Evolutionary conservation across 2,113 vertebrate genomes (phyloP).

Genomic region (Megaleporinus macrocephalus): DNA sequence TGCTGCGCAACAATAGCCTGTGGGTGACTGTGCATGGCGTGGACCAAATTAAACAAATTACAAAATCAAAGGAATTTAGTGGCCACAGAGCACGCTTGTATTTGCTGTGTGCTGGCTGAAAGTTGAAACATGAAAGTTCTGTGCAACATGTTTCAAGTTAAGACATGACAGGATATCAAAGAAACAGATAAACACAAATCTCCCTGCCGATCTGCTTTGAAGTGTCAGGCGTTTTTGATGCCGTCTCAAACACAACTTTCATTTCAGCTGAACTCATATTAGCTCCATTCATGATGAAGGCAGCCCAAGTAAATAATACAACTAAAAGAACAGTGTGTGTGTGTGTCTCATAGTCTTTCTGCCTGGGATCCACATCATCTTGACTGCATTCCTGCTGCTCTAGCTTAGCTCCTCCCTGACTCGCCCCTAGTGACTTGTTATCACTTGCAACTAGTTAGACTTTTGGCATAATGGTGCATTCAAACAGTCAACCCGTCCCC

Average conservation of each 20-base stretch:
- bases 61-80: neutral
- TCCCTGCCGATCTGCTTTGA: neutral
- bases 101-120: neutral
- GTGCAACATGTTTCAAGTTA: neutral
- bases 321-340: neutral
- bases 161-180: constrained; percentile 6
- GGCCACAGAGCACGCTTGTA: neutral
- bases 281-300: neutral
- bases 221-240: neutral
- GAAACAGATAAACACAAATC: neutral
- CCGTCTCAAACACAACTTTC: neutral
- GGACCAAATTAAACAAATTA: constrained; percentile 6
- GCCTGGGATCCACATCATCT: neutral
- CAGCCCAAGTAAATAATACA: neutral
- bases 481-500: too few species aligned
- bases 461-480: neutral
- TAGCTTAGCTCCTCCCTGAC: neutral
- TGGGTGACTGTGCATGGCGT: neutral
- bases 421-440: neutral
- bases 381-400: neutral
- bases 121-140: neutral
- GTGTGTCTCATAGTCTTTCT: neutral
- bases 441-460: neutral
- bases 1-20: neutral
- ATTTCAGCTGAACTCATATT: constrained; percentile 3